phyloP scores from a whole-genome alignment of 2,113 vertebrate genomes.

The Nesoenas mayeri region DNA sequence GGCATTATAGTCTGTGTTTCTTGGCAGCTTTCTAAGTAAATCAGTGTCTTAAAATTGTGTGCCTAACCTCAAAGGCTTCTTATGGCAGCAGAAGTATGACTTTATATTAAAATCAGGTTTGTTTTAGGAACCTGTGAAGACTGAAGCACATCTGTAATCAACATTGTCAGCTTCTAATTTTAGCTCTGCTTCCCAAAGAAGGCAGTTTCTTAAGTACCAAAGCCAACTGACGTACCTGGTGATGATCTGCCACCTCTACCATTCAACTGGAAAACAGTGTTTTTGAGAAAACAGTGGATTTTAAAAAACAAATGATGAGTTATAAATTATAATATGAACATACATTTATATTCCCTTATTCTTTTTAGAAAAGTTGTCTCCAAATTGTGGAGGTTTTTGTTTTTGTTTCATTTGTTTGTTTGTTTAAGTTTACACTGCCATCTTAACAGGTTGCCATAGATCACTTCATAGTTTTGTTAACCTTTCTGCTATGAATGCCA shows the following conservation, averaged over 20 bases:
- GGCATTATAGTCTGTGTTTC: not conserved
- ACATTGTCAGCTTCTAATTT: not conserved
- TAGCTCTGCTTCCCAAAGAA: not conserved
- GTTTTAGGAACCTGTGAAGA: not conserved
- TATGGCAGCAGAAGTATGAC: not conserved
- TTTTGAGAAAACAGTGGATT: not conserved
- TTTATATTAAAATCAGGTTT: not conserved
- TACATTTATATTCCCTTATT: not conserved
- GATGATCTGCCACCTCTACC: not conserved
- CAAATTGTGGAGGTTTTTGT: not conserved
- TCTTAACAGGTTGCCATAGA: not conserved
- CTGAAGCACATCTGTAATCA: not conserved
- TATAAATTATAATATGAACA: not conserved
- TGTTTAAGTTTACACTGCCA: not conserved
- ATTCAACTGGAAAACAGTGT: not conserved
- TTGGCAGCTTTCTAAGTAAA: not conserved
- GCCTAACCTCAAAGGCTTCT: not conserved
- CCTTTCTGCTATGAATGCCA: not conserved
- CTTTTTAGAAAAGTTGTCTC: not conserved
- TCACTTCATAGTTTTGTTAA: not conserved
- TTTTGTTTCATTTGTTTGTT: not conserved
- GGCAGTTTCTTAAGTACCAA: not conserved
- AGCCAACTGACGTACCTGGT: not conserved
- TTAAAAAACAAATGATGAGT: not conserved
- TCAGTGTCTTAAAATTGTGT: not conserved